Conservation (phyloP, 1,140 invertebrate species). For the Phenacoccus solenopsis region DNA sequence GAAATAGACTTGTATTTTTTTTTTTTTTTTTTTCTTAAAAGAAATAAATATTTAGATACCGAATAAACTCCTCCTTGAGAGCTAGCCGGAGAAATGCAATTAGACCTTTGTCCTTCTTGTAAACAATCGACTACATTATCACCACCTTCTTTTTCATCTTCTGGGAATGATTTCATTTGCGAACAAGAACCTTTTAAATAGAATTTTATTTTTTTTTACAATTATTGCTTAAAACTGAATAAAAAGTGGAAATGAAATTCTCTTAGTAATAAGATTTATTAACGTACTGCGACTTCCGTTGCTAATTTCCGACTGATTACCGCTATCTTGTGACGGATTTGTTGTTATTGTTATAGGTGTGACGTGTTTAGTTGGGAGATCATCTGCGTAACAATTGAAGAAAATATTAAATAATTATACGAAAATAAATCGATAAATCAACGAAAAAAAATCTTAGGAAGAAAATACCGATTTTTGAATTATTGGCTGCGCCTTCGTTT, state of each 20-base stretch:
- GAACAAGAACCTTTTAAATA: neutral
- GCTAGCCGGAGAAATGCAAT: constrained; percentile 63
- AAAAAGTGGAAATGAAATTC: neutral
- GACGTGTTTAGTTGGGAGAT: neutral
- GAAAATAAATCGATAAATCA: neutral
- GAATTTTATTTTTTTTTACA: neutral
- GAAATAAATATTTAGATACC: constrained; percentile 38
- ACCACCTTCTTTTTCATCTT: constrained; percentile 20
- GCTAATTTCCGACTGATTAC: constrained; percentile 28
- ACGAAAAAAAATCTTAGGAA: neutral
- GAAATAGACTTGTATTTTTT: neutral
- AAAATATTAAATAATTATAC: neutral
- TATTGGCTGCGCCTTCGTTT: too few relatives aligned
- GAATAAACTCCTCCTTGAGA: constrained; percentile 78
- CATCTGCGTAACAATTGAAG: neutral
- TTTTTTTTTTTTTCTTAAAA: too few relatives aligned
- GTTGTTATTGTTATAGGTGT: constrained; percentile 33
- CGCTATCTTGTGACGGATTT: constrained; percentile 40
- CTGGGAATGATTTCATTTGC: constrained; percentile 17
- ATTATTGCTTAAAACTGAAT: neutral
- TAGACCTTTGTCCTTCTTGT: constrained; percentile 37
- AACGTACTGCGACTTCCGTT: constrained; percentile 3
- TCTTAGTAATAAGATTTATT: constrained; percentile 6
- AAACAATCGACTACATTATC: neutral
- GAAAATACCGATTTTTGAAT: too few relatives aligned